A percentile compares a stretch with the other conserved stretches of the same genome.
phyloP scores from a whole-genome alignment of 2,888 invertebrate species.

The Eristalinus aeneus region DNA sequence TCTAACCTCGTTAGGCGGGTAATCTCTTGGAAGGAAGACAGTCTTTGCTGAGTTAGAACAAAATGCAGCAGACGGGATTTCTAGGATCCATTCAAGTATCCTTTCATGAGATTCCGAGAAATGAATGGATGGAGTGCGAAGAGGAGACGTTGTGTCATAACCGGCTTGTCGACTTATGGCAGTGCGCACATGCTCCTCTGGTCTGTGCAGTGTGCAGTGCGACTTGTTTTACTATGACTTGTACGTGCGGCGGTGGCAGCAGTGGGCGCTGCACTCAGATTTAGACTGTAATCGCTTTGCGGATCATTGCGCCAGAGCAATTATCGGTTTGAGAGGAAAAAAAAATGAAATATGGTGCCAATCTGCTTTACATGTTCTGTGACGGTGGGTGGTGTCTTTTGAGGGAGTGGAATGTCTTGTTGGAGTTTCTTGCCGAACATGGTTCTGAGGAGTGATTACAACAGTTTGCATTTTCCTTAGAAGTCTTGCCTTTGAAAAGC shows the following conservation, averaged over 20 bases:
- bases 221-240: constrained; percentile 8
- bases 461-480: too few relatives aligned
- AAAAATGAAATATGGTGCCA: constrained; percentile 1
- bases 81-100: constrained; percentile 29
- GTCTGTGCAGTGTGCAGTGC: neutral
- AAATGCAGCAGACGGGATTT: constrained; percentile 38
- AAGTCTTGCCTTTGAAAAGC: too few relatives aligned
- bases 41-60: constrained; percentile 27
- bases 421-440: neutral
- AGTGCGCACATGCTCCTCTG: constrained; percentile 21
- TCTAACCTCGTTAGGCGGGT: constrained; percentile 67
- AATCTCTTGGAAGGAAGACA: constrained; percentile 68
- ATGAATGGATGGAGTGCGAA: neutral
- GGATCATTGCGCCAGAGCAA: constrained; percentile 68
- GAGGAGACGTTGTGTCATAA: constrained; percentile 48
- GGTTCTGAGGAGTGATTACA: neutral
- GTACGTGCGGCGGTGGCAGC: constrained; percentile 7
- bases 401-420: neutral
- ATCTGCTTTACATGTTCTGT: constrained; percentile 12
- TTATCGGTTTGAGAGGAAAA: constrained; percentile 44
- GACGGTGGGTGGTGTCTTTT: neutral
- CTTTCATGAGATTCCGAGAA: neutral
- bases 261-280: constrained; percentile 13
- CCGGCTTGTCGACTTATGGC: constrained; percentile 31
- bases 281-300: constrained; percentile 64